phyloP scores from a whole-genome alignment of 2,113 vertebrate species.

The Jaculus jaculus region DNA sequence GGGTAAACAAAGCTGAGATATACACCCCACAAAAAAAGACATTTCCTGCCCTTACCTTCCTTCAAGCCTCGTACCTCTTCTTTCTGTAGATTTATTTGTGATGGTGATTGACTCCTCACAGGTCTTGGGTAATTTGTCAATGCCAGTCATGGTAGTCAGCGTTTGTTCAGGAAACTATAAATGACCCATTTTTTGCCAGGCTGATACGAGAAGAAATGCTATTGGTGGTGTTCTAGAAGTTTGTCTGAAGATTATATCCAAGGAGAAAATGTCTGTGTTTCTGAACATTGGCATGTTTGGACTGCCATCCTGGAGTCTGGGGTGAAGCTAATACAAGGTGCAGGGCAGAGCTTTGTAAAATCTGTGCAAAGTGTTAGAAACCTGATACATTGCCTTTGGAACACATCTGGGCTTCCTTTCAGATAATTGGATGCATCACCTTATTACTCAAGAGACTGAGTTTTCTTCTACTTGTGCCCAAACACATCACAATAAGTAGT shows the following conservation, averaged over 20 bases:
- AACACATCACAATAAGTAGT: background rate
- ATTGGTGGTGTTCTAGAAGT: background rate
- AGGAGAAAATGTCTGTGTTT: background rate
- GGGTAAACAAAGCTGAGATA: background rate
- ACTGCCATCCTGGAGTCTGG: background rate
- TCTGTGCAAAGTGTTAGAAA: background rate
- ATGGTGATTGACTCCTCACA: background rate
- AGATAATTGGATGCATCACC: background rate
- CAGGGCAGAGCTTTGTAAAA: background rate
- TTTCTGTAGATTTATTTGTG: background rate
- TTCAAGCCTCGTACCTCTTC: background rate
- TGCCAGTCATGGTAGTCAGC: background rate
- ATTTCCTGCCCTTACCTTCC: background rate
- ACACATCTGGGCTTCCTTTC: background rate
- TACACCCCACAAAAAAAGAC: background rate
- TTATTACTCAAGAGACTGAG: background rate
- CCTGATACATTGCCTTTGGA: background rate
- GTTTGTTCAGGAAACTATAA: background rate
- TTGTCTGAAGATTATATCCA: background rate
- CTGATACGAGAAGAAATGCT: background rate
- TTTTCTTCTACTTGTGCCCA: background rate
- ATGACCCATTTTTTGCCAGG: background rate
- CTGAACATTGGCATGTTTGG: background rate
- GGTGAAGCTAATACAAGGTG: background rate
- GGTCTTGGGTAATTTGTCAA: background rate